Conservation (phyloP, 1,140 invertebrate genomes). For the Drosophila leontia region DNA sequence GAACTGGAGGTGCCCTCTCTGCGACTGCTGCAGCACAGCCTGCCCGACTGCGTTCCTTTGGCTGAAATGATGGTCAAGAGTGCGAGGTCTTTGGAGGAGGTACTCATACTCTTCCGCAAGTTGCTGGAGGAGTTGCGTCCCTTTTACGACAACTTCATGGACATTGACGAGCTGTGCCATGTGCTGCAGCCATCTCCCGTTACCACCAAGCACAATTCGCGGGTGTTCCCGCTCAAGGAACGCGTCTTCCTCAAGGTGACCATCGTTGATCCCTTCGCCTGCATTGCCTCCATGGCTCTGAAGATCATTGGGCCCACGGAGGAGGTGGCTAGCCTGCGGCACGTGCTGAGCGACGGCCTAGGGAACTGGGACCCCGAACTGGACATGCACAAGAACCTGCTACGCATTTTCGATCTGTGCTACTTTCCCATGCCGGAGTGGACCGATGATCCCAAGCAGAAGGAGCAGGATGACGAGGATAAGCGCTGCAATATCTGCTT, state of each 20-base stretch:
- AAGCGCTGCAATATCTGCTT: constrained; percentile 79
- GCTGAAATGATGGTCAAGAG: constrained; percentile 49
- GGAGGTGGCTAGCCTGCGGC: constrained; percentile 65
- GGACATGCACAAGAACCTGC: constrained; percentile 77
- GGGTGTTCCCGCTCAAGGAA: constrained; percentile 71
- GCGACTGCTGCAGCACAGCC: constrained; percentile 61
- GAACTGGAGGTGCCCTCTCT: constrained; percentile 64
- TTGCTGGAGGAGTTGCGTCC: constrained; percentile 68
- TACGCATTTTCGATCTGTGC: constrained; percentile 78
- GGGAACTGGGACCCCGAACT: constrained; percentile 75
- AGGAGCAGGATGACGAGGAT: constrained; percentile 33
- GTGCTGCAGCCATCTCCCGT: constrained; percentile 69
- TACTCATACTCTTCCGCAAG: constrained; percentile 58
- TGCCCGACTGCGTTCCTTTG: constrained; percentile 63
- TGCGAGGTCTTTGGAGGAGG: constrained; percentile 27
- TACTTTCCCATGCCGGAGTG: constrained; percentile 75
- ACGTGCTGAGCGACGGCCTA: constrained; percentile 69
- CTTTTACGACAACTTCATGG: constrained; percentile 72
- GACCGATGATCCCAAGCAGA: constrained; percentile 15
- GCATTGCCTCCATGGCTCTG: constrained; percentile 60
- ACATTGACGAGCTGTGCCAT: constrained; percentile 79
- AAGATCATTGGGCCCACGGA: constrained; percentile 77
- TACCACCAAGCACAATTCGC: constrained; percentile 68
- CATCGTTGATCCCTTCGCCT: constrained; percentile 68
- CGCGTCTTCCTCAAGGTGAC: constrained; percentile 69